Conservation (phyloP, 2,113 vertebrate genomes). For the Neodon shergylaensis region DNA sequence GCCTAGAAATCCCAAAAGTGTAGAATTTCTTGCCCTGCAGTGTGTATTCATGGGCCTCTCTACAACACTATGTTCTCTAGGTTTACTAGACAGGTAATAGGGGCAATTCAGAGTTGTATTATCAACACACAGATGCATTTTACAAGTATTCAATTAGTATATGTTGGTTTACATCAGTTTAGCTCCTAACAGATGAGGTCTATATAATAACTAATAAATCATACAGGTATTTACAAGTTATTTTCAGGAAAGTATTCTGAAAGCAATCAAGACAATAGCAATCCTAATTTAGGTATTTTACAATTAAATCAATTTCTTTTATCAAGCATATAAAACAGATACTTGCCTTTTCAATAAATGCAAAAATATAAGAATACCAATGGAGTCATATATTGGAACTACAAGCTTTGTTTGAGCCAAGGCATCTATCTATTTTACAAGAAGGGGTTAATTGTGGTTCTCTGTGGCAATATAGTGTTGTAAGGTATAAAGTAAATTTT, state of each 20-base stretch:
- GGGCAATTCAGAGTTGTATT: neutral
- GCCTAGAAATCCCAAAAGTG: neutral
- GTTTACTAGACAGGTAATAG: neutral
- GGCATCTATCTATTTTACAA: neutral
- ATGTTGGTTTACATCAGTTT: neutral
- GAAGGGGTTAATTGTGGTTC: neutral
- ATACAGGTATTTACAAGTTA: conserved; percentile 57
- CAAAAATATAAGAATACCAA: neutral
- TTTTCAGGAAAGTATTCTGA: conserved; percentile 29
- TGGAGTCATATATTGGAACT: neutral
- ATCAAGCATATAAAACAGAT: neutral
- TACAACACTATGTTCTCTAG: neutral
- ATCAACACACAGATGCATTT: neutral
- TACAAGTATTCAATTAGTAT: neutral
- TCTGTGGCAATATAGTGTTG: neutral
- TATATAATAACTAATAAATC: neutral
- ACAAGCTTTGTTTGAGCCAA: neutral
- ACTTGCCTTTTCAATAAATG: neutral
- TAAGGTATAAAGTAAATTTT: neutral
- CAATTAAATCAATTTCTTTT: conserved; percentile 12
- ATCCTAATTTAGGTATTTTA: neutral
- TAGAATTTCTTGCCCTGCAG: neutral
- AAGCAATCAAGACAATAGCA: neutral
- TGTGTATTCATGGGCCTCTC: neutral
- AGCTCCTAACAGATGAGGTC: neutral